Conservation (phyloP, 2,797 vertebrate species). For the Setipinna tenuifilis region DNA sequence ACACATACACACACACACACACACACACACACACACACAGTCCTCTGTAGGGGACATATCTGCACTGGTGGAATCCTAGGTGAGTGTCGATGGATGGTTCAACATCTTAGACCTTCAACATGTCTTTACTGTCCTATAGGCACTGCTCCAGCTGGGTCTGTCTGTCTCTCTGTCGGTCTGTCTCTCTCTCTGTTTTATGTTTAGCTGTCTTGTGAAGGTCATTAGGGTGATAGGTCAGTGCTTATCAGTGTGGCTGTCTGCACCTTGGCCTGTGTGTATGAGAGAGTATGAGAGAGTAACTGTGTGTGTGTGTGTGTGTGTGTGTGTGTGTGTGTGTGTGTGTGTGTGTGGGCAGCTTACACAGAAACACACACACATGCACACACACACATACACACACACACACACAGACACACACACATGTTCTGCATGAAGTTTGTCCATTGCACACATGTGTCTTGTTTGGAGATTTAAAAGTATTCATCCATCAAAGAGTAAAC, state of each 20-base stretch:
- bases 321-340: neutral
- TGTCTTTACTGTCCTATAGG: neutral
- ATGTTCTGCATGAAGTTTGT: neutral
- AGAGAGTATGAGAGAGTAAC: neutral
- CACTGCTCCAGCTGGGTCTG: neutral
- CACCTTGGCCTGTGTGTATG: neutral
- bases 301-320: neutral
- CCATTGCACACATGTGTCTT: no score
- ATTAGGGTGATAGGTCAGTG: slow-evolving; percentile 1
- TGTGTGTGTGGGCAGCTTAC: neutral
- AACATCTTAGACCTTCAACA: neutral
- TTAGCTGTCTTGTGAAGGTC: neutral
- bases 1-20: neutral
- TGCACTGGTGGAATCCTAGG: no score
- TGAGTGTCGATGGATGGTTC: neutral
- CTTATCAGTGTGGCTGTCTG: slow-evolving; percentile 6
- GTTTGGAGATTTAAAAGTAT: no score
- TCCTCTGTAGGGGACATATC: no score
- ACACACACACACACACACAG: no score
- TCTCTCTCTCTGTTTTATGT: neutral
- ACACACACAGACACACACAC: slow-evolving; percentile 20
- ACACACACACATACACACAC: neutral
- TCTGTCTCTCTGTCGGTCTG: neutral
- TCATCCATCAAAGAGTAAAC: no score
- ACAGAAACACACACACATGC: neutral